phyloP scores from a whole-genome alignment of 2,113 vertebrate genomes.

The Ciconia boyciana region DNA sequence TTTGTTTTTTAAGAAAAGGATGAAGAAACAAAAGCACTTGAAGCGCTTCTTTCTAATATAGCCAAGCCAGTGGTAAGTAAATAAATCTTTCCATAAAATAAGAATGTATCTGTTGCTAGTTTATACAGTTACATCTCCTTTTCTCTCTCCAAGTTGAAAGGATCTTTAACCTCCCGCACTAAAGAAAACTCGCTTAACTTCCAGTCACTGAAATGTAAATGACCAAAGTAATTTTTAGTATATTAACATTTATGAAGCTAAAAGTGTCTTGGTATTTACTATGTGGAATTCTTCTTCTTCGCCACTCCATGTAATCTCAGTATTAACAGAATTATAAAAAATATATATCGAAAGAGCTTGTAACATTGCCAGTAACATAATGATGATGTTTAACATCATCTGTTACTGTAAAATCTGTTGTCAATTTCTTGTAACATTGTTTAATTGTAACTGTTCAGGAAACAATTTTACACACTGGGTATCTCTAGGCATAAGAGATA shows the following conservation, averaged over 20 bases:
- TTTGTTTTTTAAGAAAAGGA: slow-evolving; percentile 83
- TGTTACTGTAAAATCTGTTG: not conserved
- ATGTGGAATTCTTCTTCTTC: not conserved
- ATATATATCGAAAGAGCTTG: not conserved
- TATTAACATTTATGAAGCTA: not conserved
- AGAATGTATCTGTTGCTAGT: not conserved
- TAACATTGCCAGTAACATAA: not conserved
- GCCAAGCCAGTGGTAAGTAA: slow-evolving; percentile 87
- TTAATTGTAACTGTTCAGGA: not conserved
- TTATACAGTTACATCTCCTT: not conserved
- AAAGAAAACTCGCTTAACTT: not conserved
- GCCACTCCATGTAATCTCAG: not conserved
- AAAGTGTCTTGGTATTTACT: not conserved
- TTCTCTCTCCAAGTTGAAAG: not conserved
- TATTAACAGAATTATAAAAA: not conserved
- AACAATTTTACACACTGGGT: not conserved
- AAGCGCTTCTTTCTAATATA: slow-evolving; percentile 84
- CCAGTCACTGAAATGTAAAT: not conserved
- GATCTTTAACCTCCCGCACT: not conserved
- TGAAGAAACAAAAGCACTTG: slow-evolving; percentile 86
- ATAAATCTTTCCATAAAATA: not conserved
- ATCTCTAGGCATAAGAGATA: not conserved
- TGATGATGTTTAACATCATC: not conserved
- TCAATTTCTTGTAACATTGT: not conserved
- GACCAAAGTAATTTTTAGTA: not conserved